phyloP scores from a whole-genome alignment of 2,797 vertebrate species.

The Emydoidea blandingii region DNA sequence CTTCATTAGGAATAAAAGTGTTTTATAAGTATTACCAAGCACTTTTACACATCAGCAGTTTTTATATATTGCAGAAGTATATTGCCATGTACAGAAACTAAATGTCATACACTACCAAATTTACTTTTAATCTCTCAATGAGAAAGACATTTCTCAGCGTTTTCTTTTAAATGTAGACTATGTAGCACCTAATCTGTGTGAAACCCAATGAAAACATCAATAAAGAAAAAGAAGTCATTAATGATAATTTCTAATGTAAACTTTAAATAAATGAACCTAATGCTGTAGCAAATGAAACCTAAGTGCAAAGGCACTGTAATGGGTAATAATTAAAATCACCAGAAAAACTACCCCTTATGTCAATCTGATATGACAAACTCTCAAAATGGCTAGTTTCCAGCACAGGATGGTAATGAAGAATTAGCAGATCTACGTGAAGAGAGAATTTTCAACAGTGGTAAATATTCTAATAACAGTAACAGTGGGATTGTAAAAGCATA shows the following conservation, averaged over 20 bases:
- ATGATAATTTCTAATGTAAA: neutral
- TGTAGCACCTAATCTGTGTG: neutral
- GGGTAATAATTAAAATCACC: neutral
- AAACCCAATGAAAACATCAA: neutral
- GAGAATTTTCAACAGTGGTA: constrained; percentile 26
- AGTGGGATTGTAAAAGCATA: constrained; percentile 40
- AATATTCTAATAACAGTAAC: constrained; percentile 46
- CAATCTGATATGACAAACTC: neutral
- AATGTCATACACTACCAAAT: neutral
- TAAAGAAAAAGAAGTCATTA: neutral
- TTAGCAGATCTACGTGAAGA: constrained; percentile 19
- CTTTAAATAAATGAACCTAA: neutral
- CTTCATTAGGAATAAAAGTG: neutral
- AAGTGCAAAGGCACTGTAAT: rapidly evolving
- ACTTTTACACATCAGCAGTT: constrained; percentile 8
- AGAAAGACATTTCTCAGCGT: neutral
- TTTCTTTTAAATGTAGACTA: neutral
- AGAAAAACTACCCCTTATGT: neutral
- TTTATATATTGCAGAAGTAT: neutral
- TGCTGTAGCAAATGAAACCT: neutral
- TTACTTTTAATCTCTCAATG: neutral
- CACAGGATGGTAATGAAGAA: constrained; percentile 25
- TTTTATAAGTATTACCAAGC: neutral
- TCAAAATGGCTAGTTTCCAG: neutral
- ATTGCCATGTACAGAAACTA: rapidly evolving